A percentile compares a stretch with the other conserved stretches of the same genome.
Evolutionary conservation across 2,797 vertebrate genomes (phyloP).

Genomic region (Muraenolepis orangiensis): DNA sequence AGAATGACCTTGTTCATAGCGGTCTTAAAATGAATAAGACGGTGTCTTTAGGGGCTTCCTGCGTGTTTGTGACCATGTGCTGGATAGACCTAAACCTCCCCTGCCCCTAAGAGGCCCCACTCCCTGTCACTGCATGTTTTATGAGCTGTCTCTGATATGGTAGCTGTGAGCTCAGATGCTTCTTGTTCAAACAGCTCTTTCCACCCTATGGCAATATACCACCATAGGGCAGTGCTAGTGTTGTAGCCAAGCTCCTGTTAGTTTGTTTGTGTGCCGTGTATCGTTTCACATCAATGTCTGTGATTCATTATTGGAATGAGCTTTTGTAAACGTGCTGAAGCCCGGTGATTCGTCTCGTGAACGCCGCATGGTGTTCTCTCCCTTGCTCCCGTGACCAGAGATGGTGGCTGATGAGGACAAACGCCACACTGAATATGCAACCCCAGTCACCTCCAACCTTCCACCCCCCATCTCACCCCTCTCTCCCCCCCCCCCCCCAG

Average conservation of each 20-base stretch:
- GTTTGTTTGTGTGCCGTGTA: conserved; percentile 22
- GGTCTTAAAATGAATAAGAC: conserved; percentile 26
- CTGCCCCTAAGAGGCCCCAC: conserved; percentile 60
- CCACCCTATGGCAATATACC: conserved; percentile 36
- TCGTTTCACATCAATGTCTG: background rate
- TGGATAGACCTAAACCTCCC: conserved; percentile 54
- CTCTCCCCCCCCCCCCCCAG: no score
- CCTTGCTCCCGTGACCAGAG: conserved; percentile 43
- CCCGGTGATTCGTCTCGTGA: conserved; percentile 51
- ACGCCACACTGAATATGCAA: conserved; percentile 41
- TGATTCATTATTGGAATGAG: background rate
- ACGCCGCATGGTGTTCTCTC: conserved; percentile 36
- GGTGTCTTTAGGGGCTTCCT: conserved; percentile 41
- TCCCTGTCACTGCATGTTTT: conserved; percentile 75
- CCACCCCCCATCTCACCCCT: no score
- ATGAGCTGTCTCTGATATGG: conserved; percentile 71
- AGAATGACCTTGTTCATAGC: background rate
- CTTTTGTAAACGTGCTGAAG: conserved; percentile 25
- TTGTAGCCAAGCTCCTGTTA: background rate
- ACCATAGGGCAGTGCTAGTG: conserved; percentile 9
- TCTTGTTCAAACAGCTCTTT: conserved; percentile 69
- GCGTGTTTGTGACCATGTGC: conserved; percentile 40
- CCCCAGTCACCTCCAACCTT: conserved; percentile 23
- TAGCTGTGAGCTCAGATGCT: conserved; percentile 66
- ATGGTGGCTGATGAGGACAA: conserved; percentile 56